Evolutionary conservation across 2,113 vertebrate species (phyloP), one percentile per base, ranked within the genome.

Genomic region (Rhinoderma darwinii): DNA sequence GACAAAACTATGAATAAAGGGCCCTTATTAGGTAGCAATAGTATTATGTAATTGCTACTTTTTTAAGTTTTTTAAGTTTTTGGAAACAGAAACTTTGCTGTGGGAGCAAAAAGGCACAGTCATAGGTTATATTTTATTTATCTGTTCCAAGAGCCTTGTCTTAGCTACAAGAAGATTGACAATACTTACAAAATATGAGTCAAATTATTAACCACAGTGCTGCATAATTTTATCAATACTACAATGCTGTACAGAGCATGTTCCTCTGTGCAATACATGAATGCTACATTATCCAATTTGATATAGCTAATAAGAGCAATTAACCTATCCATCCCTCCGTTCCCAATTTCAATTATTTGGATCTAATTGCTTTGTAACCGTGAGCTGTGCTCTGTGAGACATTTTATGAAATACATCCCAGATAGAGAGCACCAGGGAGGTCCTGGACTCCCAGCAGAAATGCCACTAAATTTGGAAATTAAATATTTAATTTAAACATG

Each of bases 351-450:
- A 86, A 86, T 86, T 74, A 86, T 86, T 86, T 82, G 39, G 25
- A 73, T 43, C 35, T 86, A 86, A 86, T 86, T 86, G 84, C 59
- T 68, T 86, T 70, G 77, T 86, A 86, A 82, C 68, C 73, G 85
- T 82, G 85, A 59, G 66, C 63, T 54, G 59, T 39, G 74, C 50
- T 56, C 56, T 85, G 43, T 10, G 43, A 73, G 51, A 30, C 8
- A 63, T 76, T 25, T 80, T 80, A 39, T 80, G 41, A 86, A 68
- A 68, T 43, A 70, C 39, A 70, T 79, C 66, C 76, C 10, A 18
- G 35, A 35, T 54, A 39, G 6, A 80, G 75, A 80, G 61, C 76
- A 68, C 25, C 20, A 37, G 41, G 76, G 63, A 72, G 78, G 22
- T 56, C 32, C 44, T 22, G 11, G 47, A 20, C 32, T 86, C 76